Conservation (phyloP, 2,797 vertebrate genomes). For the Peromyscus attwateri region DNA sequence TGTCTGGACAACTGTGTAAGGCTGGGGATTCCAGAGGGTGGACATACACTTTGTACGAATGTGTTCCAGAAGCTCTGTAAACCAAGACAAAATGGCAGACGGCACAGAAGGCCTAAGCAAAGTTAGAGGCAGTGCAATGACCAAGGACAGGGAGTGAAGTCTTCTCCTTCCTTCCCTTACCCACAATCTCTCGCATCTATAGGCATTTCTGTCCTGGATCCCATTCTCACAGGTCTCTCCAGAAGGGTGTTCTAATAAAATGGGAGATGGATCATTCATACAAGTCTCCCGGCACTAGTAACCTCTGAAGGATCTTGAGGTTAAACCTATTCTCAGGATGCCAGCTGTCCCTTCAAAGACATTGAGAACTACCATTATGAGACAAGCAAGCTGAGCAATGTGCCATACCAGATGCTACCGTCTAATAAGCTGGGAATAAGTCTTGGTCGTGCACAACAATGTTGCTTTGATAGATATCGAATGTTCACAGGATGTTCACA, state of each 20-base stretch:
- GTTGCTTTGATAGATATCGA: constrained; percentile 28
- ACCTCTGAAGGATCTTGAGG: not conserved
- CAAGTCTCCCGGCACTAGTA: not conserved
- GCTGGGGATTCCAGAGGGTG: not conserved
- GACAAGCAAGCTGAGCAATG: not conserved
- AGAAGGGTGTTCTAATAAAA: constrained; percentile 20
- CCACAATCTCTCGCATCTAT: not conserved
- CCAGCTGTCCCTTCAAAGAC: constrained; percentile 18
- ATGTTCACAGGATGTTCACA: not conserved
- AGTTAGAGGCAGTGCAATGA: not conserved
- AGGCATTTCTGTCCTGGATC: constrained; percentile 37
- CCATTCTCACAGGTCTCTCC: constrained; percentile 32
- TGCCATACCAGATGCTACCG: not conserved
- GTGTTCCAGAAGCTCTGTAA: not conserved
- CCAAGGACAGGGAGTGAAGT: not conserved
- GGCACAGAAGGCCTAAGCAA: not conserved
- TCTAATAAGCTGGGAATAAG: not conserved
- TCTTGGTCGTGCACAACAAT: not conserved
- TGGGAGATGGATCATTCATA: not conserved
- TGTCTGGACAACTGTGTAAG: not conserved
- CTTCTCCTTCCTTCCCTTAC: not conserved
- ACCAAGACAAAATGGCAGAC: not conserved
- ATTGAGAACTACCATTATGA: constrained; percentile 31
- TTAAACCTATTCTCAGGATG: constrained; percentile 51
- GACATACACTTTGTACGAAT: not conserved